Conservation (phyloP, 1,140 invertebrate species). For the Prorops nasuta region DNA sequence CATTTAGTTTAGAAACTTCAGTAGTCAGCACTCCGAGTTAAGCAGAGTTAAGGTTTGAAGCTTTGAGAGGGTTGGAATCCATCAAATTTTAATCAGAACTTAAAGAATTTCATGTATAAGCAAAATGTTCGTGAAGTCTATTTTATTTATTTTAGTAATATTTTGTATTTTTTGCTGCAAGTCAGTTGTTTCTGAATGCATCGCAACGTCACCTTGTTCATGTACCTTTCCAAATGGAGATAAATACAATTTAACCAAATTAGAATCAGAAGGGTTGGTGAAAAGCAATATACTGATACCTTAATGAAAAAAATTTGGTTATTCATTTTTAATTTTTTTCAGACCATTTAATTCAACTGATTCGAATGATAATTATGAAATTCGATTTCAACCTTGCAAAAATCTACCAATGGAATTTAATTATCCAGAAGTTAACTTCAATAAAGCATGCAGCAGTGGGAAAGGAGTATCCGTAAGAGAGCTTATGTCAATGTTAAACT, state of each 20-base stretch:
- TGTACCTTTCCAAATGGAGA: slow-evolving; percentile 16
- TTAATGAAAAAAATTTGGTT: neutral
- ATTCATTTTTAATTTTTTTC: slow-evolving; percentile 13
- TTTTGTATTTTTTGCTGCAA: neutral
- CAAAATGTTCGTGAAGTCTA: too few relatives aligned
- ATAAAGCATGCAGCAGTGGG: neutral
- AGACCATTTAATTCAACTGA: slow-evolving; percentile 6
- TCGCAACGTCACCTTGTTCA: slow-evolving; percentile 6
- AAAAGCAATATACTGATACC: neutral
- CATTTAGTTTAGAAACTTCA: too few relatives aligned
- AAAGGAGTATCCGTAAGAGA: neutral
- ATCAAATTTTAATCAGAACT: too few relatives aligned
- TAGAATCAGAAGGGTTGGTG: slow-evolving; percentile 15
- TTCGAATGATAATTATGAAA: neutral
- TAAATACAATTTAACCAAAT: slow-evolving; percentile 17
- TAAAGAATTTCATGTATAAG: too few relatives aligned
- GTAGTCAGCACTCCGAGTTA: too few relatives aligned
- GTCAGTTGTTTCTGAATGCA: slow-evolving; percentile 16
- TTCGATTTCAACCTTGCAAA: slow-evolving; percentile 5
- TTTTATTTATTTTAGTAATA: too few relatives aligned
- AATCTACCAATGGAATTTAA: neutral
- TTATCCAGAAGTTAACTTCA: neutral
- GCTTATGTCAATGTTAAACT: neutral
- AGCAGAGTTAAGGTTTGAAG: too few relatives aligned
- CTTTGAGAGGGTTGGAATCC: too few relatives aligned